These are phyloP conservation scores for Metacarcinus magister DNA, from an alignment of 2,888 invertebrate species.

Conservation along the genomic window DNA sequence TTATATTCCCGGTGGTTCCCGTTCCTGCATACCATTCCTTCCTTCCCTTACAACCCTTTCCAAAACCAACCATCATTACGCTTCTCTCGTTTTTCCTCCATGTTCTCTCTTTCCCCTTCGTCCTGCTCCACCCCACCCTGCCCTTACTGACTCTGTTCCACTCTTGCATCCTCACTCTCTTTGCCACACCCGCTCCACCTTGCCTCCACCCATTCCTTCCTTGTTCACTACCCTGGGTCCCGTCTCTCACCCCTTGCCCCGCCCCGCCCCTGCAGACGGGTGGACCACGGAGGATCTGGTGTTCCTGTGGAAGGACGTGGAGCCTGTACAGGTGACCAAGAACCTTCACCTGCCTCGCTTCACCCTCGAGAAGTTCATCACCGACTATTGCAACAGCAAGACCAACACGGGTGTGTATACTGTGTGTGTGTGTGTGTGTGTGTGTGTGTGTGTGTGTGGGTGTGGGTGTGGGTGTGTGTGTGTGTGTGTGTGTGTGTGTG, in stretches of 20 bases:
- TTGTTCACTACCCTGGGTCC: background rate
- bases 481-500: too few relatives aligned
- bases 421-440: constrained; percentile 6
- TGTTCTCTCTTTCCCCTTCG: background rate
- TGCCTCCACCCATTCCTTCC: background rate
- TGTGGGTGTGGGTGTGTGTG: too few relatives aligned
- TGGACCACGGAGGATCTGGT: constrained; percentile 97
- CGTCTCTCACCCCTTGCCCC: background rate
- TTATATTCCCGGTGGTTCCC: background rate
- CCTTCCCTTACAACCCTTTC: too few relatives aligned
- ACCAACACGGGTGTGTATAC: constrained; percentile 55
- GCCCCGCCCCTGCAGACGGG: constrained; percentile 89
- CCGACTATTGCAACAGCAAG: constrained; percentile 51
- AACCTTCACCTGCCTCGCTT: constrained; percentile 97
- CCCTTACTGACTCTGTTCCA: background rate
- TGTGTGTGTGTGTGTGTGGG: too few relatives aligned
- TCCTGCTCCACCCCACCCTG: background rate
- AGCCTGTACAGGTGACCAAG: constrained; percentile 97
- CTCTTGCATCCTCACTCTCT: background rate
- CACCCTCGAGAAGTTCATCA: constrained; percentile 96
- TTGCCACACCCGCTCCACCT: background rate
- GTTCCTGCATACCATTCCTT: background rate
- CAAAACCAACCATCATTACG: background rate
- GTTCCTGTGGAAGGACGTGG: constrained; percentile 97
- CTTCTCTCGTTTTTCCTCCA: background rate